phyloP scores from a whole-genome alignment of 1,140 invertebrate species.

The Bombus waltoni region DNA sequence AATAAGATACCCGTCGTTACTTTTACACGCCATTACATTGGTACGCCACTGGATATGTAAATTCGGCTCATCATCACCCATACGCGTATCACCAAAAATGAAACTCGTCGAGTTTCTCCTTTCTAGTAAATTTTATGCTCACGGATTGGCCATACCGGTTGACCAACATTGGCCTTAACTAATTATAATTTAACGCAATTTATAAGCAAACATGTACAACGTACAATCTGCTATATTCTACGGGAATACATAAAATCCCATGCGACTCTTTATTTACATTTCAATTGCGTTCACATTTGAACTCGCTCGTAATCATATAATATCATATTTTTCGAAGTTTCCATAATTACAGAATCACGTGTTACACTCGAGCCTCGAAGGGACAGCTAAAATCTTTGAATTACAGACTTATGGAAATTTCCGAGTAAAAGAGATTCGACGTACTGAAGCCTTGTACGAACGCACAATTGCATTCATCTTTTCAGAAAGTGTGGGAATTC shows the following conservation, averaged over 20 bases:
- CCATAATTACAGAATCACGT: too few species aligned
- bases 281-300: constrained; percentile 3
- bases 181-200: constrained; percentile 39
- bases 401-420: too few species aligned
- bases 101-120: neutral
- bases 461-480: too few species aligned
- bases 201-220: constrained; percentile 28
- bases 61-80: neutral
- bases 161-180: constrained; percentile 30
- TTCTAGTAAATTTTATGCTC: neutral
- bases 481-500: too few species aligned
- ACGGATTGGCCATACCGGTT: neutral
- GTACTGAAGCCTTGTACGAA: too few species aligned
- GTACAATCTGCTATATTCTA: neutral
- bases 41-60: neutral
- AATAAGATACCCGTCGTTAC: too few species aligned
- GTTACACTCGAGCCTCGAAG: too few species aligned
- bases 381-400: too few species aligned
- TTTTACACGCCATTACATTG: neutral
- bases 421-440: too few species aligned
- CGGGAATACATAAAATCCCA: constrained; percentile 39
- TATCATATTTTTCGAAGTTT: too few species aligned
- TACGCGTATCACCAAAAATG: neutral
- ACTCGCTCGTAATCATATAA: neutral
- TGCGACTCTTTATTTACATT: constrained; percentile 60